A percentile compares a stretch with the other conserved stretches of the same genome.
phyloP scores from a whole-genome alignment of 2,113 vertebrate genomes.

The Tautogolabrus adspersus region DNA sequence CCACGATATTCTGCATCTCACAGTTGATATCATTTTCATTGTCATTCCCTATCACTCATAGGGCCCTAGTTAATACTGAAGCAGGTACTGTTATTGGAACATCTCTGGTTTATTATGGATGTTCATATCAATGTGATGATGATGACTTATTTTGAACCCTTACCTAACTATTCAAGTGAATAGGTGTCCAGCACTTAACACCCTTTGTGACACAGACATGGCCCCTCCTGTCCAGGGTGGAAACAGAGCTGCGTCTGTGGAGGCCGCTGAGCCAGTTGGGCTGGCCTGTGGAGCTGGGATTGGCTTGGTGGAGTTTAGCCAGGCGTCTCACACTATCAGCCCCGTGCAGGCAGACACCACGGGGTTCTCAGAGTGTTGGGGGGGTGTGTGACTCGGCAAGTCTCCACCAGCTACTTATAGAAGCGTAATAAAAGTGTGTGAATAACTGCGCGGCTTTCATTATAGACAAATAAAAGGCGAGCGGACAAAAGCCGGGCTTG shows the following conservation, averaged over 20 bases:
- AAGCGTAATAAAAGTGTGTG: constrained; percentile 67
- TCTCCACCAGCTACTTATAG: constrained; percentile 71
- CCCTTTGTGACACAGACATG: constrained; percentile 53
- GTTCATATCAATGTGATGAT: background rate
- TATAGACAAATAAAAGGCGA: constrained; percentile 60
- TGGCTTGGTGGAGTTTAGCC: constrained; percentile 71
- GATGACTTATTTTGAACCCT: background rate
- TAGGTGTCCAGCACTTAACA: constrained; percentile 41
- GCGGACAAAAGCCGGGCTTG: constrained; percentile 63
- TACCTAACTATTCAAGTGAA: constrained; percentile 12
- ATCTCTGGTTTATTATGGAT: background rate
- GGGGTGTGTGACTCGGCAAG: constrained; percentile 65
- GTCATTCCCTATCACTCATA: no score
- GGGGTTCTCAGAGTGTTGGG: constrained; percentile 64
- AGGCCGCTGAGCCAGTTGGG: constrained; percentile 57
- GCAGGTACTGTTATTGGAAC: background rate
- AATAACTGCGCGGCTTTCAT: constrained; percentile 68
- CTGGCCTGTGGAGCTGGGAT: constrained; percentile 45
- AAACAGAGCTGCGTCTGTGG: constrained; percentile 50
- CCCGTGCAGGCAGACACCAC: constrained; percentile 69
- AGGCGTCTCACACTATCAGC: constrained; percentile 75
- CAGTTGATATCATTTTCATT: no score
- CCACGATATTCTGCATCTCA: no score
- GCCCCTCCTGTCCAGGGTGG: constrained; percentile 56
- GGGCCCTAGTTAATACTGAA: no score